Percentiles rank a stretch among this genome's conserved stretches.
Conservation (phyloP, 1,140 invertebrate species). For the Brachionus sp. region DNA sequence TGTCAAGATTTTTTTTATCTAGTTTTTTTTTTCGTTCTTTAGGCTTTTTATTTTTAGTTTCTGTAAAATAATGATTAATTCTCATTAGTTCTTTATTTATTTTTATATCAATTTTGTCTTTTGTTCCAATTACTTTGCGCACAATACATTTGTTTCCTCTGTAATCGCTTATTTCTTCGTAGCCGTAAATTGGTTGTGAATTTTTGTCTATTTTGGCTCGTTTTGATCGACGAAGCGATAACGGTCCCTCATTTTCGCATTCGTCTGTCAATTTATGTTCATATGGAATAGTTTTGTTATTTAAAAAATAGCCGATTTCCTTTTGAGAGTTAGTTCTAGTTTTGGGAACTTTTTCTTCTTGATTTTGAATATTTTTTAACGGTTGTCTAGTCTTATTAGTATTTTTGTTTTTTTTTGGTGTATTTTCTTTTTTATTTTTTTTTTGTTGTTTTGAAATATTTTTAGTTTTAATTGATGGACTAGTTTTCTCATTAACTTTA, state of each 20-base stretch:
- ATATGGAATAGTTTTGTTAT: neutral
- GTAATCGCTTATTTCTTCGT: slow-evolving; percentile 6
- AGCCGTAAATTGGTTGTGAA: neutral
- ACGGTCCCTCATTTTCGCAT: neutral
- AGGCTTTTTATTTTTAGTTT: neutral
- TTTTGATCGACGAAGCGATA: neutral
- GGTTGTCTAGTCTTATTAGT: neutral
- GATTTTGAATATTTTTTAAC: neutral
- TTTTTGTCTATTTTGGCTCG: slow-evolving; percentile 24
- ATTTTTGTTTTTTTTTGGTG: neutral
- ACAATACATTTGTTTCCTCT: neutral
- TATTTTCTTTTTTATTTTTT: neutral
- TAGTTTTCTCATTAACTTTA: neutral
- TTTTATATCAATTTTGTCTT: neutral
- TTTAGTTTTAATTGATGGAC: neutral
- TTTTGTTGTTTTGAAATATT: neutral
- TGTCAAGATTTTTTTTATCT: neutral
- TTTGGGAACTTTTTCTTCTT: neutral
- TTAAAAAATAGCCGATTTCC: neutral
- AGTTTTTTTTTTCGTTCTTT: neutral
- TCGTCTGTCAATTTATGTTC: neutral
- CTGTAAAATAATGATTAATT: neutral
- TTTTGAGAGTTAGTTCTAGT: neutral
- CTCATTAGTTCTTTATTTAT: neutral
- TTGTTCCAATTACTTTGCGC: neutral